Conservation (phyloP, 2,888 invertebrate species). For the Archips crataeganus region DNA sequence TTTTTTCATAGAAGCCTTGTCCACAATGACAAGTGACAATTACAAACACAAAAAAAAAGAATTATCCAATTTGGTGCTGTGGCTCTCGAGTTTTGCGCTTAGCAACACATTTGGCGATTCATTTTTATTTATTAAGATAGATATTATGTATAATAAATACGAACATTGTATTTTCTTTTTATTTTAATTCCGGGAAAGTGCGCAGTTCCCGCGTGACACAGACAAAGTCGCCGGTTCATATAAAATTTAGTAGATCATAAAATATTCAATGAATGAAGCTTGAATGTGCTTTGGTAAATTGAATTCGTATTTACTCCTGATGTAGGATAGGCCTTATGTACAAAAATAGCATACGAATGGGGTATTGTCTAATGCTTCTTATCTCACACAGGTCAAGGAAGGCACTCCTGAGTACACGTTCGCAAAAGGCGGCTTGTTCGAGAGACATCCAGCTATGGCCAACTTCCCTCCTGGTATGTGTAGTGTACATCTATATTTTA, state of each 20-base stretch:
- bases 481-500: neutral
- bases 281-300: neutral
- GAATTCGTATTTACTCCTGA: neutral
- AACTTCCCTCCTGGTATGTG: conserved; percentile 87
- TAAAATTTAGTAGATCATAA: neutral
- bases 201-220: too few relatives aligned
- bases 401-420: conserved; percentile 83
- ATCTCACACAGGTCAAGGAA: conserved; percentile 79
- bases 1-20: too few relatives aligned
- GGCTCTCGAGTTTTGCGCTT: too few relatives aligned
- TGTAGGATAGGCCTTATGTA: neutral
- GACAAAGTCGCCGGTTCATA: too few relatives aligned
- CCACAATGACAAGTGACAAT: too few relatives aligned
- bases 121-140: too few relatives aligned
- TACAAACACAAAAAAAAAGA: too few relatives aligned
- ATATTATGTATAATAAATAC: too few relatives aligned
- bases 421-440: conserved; percentile 88
- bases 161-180: too few relatives aligned
- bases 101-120: too few relatives aligned
- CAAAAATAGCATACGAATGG: neutral
- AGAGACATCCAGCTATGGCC: conserved; percentile 89
- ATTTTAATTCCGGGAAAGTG: too few relatives aligned
- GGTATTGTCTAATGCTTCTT: conserved; percentile 32
- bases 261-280: neutral
- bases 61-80: too few relatives aligned